Evolutionary conservation across 1,140 invertebrate genomes (phyloP).

Genomic region (Lasioglossum albipes): DNA sequence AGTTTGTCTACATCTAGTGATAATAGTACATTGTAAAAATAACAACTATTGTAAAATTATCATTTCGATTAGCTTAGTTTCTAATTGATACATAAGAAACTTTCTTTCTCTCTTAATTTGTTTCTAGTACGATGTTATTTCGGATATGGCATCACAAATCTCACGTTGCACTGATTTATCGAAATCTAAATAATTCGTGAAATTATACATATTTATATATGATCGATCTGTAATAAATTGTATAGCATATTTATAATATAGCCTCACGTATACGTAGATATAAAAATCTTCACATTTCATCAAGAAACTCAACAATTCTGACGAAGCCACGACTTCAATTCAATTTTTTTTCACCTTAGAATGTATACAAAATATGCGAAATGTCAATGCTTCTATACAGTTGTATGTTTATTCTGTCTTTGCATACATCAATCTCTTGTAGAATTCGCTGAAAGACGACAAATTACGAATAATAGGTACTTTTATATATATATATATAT

Average conservation of each 20-base stretch:
- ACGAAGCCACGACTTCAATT: slow-evolving; percentile 38
- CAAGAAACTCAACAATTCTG: slow-evolving; percentile 27
- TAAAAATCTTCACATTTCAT: slow-evolving; percentile 38
- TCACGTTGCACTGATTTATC: slow-evolving; percentile 23
- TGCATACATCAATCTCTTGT: slow-evolving; percentile 53
- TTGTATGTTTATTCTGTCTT: slow-evolving; percentile 40
- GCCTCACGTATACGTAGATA: slow-evolving; percentile 31
- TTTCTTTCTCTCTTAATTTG: slow-evolving; percentile 32
- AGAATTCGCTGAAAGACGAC: slow-evolving; percentile 55
- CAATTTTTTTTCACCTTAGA: slow-evolving; percentile 37
- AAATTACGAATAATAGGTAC: slow-evolving; percentile 58
- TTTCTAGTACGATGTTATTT: slow-evolving; percentile 23
- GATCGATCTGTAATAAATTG: slow-evolving; percentile 33
- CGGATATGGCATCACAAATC: slow-evolving; percentile 45
- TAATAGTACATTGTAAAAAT: slow-evolving; percentile 45
- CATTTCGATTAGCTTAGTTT: slow-evolving; percentile 28
- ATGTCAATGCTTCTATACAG: slow-evolving; percentile 39
- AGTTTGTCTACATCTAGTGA: slow-evolving; percentile 22
- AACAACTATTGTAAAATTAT: slow-evolving; percentile 39
- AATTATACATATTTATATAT: slow-evolving; percentile 21
- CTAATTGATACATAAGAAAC: slow-evolving; percentile 48
- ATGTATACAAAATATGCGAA: slow-evolving; percentile 54
- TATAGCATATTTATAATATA: slow-evolving; percentile 40
- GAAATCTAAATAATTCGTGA: slow-evolving; percentile 30
- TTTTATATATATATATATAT: slow-evolving; percentile 39